Conservation (phyloP, 2,888 invertebrate genomes). For the Palloptera scutellata region DNA sequence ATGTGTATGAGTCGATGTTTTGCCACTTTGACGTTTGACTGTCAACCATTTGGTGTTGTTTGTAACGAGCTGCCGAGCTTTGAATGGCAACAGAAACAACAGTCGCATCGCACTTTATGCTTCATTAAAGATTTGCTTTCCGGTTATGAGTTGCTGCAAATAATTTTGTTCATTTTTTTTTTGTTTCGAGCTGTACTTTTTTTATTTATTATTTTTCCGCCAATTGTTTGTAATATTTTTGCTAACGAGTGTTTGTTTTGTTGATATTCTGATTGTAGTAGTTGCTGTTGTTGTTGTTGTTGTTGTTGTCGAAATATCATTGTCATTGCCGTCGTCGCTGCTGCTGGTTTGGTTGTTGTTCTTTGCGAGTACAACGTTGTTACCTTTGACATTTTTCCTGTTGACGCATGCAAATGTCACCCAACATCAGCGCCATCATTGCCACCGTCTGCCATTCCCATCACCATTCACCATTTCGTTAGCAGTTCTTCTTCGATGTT, state of each 20-base stretch:
- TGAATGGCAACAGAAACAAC: conserved; percentile 28
- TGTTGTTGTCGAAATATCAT: conserved; percentile 3
- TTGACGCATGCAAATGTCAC: conserved; percentile 36
- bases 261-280: conserved; percentile 11
- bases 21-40: conserved; percentile 42
- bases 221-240: conserved; percentile 50
- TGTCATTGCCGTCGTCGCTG: no score
- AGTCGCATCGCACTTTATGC: conserved; percentile 31
- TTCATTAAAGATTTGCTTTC: conserved; percentile 44
- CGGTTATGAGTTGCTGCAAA: conserved; percentile 21
- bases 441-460: no score
- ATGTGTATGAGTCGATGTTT: conserved; percentile 27
- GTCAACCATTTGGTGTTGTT: conserved; percentile 22
- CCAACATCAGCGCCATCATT: neutral
- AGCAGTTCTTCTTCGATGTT: conserved; percentile 14
- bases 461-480: neutral
- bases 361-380: conserved; percentile 37
- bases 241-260: conserved; percentile 37
- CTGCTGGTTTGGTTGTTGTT: no score
- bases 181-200: conserved; percentile 22
- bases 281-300: conserved; percentile 14
- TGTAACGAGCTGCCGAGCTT: neutral
- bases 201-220: conserved; percentile 32
- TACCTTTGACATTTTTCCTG: conserved; percentile 46
- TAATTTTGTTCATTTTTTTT: conserved; percentile 37